Evolutionary conservation across 2,888 invertebrate genomes (phyloP).

Genomic region (Troides helena): DNA sequence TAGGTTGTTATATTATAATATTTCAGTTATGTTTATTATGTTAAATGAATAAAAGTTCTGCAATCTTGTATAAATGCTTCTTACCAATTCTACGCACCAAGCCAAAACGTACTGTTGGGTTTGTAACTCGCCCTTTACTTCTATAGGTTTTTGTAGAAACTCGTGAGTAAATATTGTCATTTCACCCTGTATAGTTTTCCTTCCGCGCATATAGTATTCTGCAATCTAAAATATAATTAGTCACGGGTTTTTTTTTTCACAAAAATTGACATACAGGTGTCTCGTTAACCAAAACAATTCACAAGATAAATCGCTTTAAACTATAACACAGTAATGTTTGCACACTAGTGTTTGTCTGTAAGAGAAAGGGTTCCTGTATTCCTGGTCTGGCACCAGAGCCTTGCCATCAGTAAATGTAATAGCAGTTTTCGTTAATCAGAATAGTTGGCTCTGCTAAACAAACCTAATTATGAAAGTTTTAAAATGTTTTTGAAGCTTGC

Average conservation of each 20-base stretch:
- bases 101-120: conserved; percentile 87
- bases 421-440: too few relatives aligned
- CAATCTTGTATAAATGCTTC: conserved; percentile 34
- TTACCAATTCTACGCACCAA: conserved; percentile 94
- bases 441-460: too few relatives aligned
- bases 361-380: too few relatives aligned
- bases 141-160: conserved; percentile 76
- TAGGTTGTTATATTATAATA: neutral
- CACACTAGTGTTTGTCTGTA: too few relatives aligned
- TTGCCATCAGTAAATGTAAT: too few relatives aligned
- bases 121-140: conserved; percentile 84
- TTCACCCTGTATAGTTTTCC: conserved; percentile 86
- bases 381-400: too few relatives aligned
- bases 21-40: neutral
- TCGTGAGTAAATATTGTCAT: conserved; percentile 83
- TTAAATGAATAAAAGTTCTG: neutral
- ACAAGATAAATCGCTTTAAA: neutral
- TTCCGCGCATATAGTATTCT: conserved; percentile 89
- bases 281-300: neutral
- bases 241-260: neutral
- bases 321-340: too few relatives aligned
- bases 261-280: neutral
- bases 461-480: too few relatives aligned
- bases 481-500: too few relatives aligned
- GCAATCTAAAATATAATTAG: conserved; percentile 71